Conservation (phyloP, 2,797 vertebrate genomes). For the Oophaga sylvatica region DNA sequence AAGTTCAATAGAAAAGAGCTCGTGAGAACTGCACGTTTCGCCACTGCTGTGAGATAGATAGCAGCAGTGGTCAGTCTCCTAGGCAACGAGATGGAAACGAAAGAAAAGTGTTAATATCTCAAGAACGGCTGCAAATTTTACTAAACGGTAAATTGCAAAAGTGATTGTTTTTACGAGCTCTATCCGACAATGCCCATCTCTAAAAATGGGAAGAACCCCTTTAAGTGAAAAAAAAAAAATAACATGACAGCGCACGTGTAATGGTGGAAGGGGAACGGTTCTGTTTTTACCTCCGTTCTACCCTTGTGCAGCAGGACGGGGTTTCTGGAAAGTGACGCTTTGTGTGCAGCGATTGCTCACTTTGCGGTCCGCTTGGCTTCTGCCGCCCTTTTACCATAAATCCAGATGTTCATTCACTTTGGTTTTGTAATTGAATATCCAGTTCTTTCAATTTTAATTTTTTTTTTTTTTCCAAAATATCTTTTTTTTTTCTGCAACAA, state of each 20-base stretch:
- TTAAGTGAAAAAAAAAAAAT: no score
- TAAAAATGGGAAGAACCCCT: no score
- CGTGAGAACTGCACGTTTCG: no score
- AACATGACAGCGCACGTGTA: neutral
- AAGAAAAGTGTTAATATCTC: no score
- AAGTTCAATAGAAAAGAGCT: no score
- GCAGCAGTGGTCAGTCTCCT: no score
- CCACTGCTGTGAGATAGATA: no score
- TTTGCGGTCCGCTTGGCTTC: conserved; percentile 33
- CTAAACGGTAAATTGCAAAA: no score
- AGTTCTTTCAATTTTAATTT: neutral
- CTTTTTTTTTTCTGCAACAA: neutral
- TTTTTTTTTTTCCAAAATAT: conserved; percentile 1
- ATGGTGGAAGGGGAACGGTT: neutral
- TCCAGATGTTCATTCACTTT: conserved; percentile 30
- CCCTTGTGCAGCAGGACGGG: neutral
- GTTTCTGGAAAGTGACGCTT: conserved; percentile 29
- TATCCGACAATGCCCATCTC: no score
- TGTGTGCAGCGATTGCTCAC: conserved; percentile 8
- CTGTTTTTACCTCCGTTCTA: neutral
- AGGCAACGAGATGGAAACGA: no score
- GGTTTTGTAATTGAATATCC: conserved; percentile 21
- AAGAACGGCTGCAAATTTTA: no score
- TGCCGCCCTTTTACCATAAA: conserved; percentile 45
- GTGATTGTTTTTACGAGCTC: no score